phyloP scores from a whole-genome alignment of 2,797 vertebrate genomes.

The Parotocinclus haroldoi region DNA sequence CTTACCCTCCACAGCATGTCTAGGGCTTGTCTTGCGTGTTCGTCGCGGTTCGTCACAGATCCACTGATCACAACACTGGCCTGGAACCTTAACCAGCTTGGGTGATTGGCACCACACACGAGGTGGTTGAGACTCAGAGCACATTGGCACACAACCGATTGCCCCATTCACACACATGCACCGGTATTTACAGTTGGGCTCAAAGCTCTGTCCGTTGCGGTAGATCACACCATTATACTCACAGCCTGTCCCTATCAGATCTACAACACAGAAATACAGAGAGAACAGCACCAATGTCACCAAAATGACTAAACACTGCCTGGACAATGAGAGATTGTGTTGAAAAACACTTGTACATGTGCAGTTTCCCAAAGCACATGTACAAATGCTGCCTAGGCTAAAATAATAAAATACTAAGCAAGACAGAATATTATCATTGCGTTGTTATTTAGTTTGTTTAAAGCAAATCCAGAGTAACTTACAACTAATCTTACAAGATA shows the following conservation, averaged over 20 bases:
- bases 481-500: too few species aligned
- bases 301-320: not conserved
- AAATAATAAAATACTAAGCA: too few species aligned
- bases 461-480: too few species aligned
- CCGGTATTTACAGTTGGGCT: conserved; percentile 94
- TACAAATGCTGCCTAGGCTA: too few species aligned
- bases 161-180: conserved; percentile 91
- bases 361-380: too few species aligned
- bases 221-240: conserved; percentile 90
- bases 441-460: too few species aligned
- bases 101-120: conserved; percentile 90
- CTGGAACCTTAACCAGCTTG: conserved; percentile 77
- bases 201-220: conserved; percentile 88
- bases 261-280: conserved; percentile 54
- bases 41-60: conserved; percentile 86
- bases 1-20: conserved; percentile 81
- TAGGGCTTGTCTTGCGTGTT: conserved; percentile 80
- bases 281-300: not conserved
- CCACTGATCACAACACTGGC: conserved; percentile 92
- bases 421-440: too few species aligned
- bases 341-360: too few species aligned
- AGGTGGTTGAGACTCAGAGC: conserved; percentile 82
- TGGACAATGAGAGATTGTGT: too few species aligned
- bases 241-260: conserved; percentile 89
- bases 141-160: conserved; percentile 86